A percentile compares a stretch with the other conserved stretches of the same genome.
Evolutionary conservation across 64 coral and sea anemone species (phyloP).

Genomic region (Dendrophyllia cribrosa): DNA sequence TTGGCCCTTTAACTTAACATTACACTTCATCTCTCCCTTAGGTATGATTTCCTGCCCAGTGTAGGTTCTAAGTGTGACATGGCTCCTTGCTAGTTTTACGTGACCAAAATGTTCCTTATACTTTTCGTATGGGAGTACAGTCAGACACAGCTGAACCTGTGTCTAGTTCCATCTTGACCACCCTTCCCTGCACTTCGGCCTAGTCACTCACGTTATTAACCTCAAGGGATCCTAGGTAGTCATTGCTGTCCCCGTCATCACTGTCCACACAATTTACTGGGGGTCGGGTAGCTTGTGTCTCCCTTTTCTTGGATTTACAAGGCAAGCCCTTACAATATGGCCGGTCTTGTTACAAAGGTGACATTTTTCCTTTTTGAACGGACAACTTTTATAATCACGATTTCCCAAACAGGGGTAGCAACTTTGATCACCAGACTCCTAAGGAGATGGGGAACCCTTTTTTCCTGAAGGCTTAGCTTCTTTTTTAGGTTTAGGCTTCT

Average conservation of each 20-base stretch:
- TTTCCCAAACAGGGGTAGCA: constrained; percentile 64
- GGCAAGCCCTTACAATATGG: constrained; percentile 55
- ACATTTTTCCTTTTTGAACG: constrained; percentile 64
- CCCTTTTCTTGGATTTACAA: constrained; percentile 37
- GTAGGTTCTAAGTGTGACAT: constrained; percentile 49
- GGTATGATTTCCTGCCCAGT: constrained; percentile 44
- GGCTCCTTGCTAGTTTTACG: neutral
- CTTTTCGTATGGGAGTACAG: constrained; percentile 31
- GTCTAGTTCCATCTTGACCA: constrained; percentile 67
- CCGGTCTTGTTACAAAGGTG: constrained; percentile 67
- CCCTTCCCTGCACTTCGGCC: constrained; percentile 38
- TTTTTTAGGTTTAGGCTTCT: constrained; percentile 15
- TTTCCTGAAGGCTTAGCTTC: constrained; percentile 20
- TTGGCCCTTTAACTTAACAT: constrained; percentile 38
- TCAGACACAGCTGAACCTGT: constrained; percentile 59
- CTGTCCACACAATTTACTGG: constrained; percentile 33
- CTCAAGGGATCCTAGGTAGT: constrained; percentile 27
- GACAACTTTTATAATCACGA: constrained; percentile 53
- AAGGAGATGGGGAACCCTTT: neutral
- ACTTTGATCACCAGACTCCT: constrained; percentile 12
- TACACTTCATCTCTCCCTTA: constrained; percentile 48
- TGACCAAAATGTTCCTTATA: constrained; percentile 28
- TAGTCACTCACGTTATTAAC: neutral
- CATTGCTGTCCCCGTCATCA: constrained; percentile 27
- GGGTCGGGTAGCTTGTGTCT: constrained; percentile 33